These are phyloP conservation scores for Notiomystis cincta DNA, from an alignment of 2,113 vertebrate genomes.

Conservation along the genomic window DNA sequence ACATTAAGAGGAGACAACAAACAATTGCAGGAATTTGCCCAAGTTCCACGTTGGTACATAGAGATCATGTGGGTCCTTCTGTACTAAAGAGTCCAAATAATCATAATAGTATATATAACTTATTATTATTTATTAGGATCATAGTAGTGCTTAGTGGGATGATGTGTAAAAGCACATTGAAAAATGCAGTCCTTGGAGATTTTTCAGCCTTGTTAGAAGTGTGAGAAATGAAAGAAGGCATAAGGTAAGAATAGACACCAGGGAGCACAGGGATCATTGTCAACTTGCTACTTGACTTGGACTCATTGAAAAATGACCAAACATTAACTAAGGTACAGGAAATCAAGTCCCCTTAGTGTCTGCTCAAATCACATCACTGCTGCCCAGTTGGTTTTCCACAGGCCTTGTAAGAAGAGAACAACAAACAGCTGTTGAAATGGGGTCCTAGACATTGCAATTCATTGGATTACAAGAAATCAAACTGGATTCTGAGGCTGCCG, in stretches of 20 bases:
- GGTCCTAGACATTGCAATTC: neutral
- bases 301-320: neutral
- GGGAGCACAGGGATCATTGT: neutral
- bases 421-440: neutral
- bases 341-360: neutral
- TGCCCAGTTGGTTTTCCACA: neutral
- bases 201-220: neutral
- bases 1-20: neutral
- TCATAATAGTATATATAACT: slow-evolving; percentile 2
- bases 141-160: neutral
- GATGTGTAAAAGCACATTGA: neutral
- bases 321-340: neutral
- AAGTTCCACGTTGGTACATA: neutral
- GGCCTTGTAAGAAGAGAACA: neutral
- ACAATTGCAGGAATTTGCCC: neutral
- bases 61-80: neutral
- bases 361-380: neutral
- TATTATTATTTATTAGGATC: slow-evolving; percentile 64
- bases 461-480: neutral
- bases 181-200: neutral
- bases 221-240: neutral
- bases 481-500: neutral
- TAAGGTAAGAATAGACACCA: neutral
- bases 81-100: neutral
- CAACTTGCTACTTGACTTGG: neutral